Evolutionary conservation across 2,113 vertebrate species (phyloP).

Genomic region (Pardalotus punctatus): DNA sequence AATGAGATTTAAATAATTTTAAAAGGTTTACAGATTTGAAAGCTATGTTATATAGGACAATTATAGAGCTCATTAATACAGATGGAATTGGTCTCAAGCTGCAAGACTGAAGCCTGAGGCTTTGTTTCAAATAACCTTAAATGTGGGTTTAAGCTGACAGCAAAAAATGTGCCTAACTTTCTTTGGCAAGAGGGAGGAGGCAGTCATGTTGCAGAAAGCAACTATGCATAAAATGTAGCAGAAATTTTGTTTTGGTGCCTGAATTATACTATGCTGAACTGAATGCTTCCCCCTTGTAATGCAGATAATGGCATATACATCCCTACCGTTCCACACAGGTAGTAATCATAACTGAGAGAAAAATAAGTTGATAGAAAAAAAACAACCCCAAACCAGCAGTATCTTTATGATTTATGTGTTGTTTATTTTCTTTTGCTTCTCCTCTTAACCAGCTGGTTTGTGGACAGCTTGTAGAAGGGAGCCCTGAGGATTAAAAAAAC

Average conservation of each 20-base stretch:
- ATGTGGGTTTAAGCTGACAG: not conserved
- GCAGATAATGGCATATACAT: not conserved
- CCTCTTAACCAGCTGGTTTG: not conserved
- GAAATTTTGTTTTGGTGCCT: not conserved
- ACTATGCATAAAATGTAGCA: not conserved
- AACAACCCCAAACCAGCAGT: not conserved
- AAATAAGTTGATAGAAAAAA: not conserved
- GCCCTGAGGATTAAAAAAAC: not conserved
- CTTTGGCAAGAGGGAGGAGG: not conserved
- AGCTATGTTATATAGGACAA: not conserved
- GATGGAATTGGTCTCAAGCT: constrained; percentile 9
- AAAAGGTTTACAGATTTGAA: constrained; percentile 19
- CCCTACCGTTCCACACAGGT: not conserved
- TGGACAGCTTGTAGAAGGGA: not conserved
- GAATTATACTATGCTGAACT: not conserved
- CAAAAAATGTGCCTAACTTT: not conserved
- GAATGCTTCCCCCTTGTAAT: not conserved
- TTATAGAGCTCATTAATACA: constrained; percentile 44
- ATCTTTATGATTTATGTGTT: not conserved
- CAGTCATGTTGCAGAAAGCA: not conserved
- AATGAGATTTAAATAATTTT: not conserved
- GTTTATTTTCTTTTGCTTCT: not conserved
- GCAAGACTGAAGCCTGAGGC: constrained; percentile 16
- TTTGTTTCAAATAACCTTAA: constrained; percentile 51
- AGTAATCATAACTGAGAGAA: not conserved